A percentile compares a stretch with the other conserved stretches of the same genome.
Evolutionary conservation across 2,888 invertebrate genomes (phyloP).

Genomic region (Dioctria linearis): DNA sequence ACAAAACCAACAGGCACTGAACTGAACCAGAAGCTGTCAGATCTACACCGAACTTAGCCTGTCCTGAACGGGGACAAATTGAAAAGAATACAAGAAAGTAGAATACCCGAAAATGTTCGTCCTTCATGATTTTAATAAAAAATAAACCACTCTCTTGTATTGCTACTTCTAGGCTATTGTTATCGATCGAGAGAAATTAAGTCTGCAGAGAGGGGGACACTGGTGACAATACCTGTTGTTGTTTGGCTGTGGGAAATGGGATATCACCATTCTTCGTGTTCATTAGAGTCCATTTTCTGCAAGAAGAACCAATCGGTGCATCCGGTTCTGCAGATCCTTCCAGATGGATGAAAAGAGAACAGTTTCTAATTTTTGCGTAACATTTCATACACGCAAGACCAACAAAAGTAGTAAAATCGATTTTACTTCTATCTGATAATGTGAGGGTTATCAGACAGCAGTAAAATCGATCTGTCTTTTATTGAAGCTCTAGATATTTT

Average conservation of each 20-base stretch:
- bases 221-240: conserved; percentile 18
- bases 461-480: no score
- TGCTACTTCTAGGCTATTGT: no score
- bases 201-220: not conserved
- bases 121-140: no score
- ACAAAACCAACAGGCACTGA: no score
- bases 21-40: no score
- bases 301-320: not conserved
- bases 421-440: not conserved
- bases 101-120: no score
- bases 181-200: not conserved
- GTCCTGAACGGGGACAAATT: no score
- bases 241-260: not conserved
- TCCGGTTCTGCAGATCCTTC: not conserved
- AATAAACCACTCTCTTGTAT: no score
- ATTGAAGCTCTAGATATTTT: no score
- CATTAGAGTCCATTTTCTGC: not conserved
- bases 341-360: not conserved
- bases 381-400: conserved; percentile 13
- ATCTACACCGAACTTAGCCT: no score
- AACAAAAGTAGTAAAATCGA: not conserved
- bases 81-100: no score
- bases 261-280: not conserved
- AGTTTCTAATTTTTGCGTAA: conserved; percentile 14
- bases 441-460: not conserved